phyloP scores from a whole-genome alignment of 2,113 vertebrate genomes.

The Eonycteris spelaea region DNA sequence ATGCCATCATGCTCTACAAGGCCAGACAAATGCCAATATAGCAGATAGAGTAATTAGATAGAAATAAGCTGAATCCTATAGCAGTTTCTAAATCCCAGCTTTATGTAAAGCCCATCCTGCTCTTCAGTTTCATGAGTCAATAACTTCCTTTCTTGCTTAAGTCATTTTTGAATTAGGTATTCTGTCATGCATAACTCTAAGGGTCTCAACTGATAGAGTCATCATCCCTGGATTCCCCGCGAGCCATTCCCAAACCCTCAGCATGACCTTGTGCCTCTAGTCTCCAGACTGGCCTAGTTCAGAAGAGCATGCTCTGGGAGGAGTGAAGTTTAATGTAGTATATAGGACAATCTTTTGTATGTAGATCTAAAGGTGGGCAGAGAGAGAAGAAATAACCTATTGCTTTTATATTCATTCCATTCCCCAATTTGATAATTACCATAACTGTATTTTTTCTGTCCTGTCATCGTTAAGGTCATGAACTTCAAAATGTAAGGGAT shows the following conservation, averaged over 20 bases:
- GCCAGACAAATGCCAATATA: neutral
- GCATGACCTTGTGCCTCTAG: neutral
- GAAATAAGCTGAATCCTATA: neutral
- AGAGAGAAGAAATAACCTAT: neutral
- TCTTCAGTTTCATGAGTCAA: neutral
- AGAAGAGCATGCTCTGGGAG: neutral
- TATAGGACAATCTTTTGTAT: neutral
- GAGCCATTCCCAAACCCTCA: neutral
- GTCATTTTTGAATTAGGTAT: neutral
- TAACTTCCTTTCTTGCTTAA: neutral
- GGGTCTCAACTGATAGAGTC: neutral
- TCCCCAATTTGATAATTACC: slow-evolving; percentile 8
- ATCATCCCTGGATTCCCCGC: neutral
- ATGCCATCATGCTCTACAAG: neutral
- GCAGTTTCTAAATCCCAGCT: neutral
- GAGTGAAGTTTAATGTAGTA: neutral
- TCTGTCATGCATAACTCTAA: neutral
- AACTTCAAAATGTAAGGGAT: slow-evolving; percentile 29
- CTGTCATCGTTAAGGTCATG: slow-evolving; percentile 16
- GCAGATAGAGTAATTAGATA: neutral
- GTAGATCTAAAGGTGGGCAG: neutral
- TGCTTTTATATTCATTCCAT: neutral
- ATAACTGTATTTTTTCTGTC: neutral
- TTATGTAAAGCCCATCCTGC: neutral
- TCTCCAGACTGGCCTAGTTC: neutral